Base-by-base conservation (phyloP, 2,113 vertebrate species). In the Thunnus thynnus region DNA sequence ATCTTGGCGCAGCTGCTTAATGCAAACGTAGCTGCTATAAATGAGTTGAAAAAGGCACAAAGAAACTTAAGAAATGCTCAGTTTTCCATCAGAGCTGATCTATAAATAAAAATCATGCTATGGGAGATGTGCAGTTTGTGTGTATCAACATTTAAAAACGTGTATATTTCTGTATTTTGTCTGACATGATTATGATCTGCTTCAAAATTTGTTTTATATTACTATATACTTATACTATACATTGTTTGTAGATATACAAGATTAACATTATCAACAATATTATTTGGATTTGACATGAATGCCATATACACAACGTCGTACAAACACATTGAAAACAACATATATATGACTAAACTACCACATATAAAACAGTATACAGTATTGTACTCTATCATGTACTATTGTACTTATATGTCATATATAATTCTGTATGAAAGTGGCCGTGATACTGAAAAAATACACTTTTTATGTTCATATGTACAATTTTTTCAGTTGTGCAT, bases 1-100 rank as follows among this genome's bases (percentile, higher is more conserved):
- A 8, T 56, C 22, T 72, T 12, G 1, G 17, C 57, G 50, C 22
- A 48, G 46, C 61, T 47, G 41, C 64, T 71, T 48, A 2, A 63
- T 17, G 1, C 30, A 77, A 76, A 74, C n/a, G 3, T 18, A 32
- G 9, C 27, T 30, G 62, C 14, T 72, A 12, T 48, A 58, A 72
- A 72, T 22, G 64, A 48, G 3, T 22, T 20, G 5, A 25, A 20
- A 30, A 11, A 2, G 36, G 9, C 36, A 41, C 25, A 44, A 72
- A 72, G 50, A 27, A 22, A 7, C 16, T 4, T 13, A 52, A 22
- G 14, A 27, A 54, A 22, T 5, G 17, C 7, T 25, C 18, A 11
- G 58, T 46, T 41, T 20, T 7, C 10, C 30, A n/a, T 64, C 51
- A 20, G 22, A 32, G 11, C 18, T 3, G 18, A 17, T 27, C 41